Evolutionary conservation across 2,888 invertebrate genomes (phyloP), one percentile per base, ranked within the genome.

Genomic region (Lasius fuliginosus): DNA sequence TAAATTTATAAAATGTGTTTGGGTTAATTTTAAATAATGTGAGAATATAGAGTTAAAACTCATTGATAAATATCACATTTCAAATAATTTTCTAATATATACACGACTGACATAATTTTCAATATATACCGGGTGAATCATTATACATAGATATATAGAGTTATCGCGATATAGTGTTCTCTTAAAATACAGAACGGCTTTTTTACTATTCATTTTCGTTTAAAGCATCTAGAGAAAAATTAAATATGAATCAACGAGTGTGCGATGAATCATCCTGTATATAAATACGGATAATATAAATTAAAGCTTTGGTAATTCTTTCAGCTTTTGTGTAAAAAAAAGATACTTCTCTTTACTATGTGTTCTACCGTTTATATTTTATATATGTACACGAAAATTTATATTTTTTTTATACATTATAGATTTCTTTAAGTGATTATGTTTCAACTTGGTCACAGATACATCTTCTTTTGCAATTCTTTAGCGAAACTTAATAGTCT

Each of bases 71-170:
- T 65, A 36, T 56, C 65, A 12, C 27, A 27, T 68, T 68, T 77
- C 15, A 58, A 68, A 1, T 40, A 67, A 15, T 56, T 65, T 76
- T 65, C 12, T 18, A 64, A 76, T 40, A 67, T 40, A 56, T 40
- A 27, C 27, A 53, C 56, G 40, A 56, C 15, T 77, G 67, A 77
- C 36, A 30, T 56, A 42, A 56, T 67, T 68, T 40, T 27, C 5
- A 4, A 65, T 76, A 77, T 77, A 77, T 75, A 62, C 74, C 33
- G 33, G 75, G 62, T 75, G 75, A 75, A 64, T 75, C 74, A 75
- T 75, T 75, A 33, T 0, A 53, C 9, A 33, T 62, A 65, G 49
- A 75, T 36, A 49, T 18, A 46, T n/a, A 46, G n/a, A 33, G 0
- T 46, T 75, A 46, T 46, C 3, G 33, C 62, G 0, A 64, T 49